phyloP scores from a whole-genome alignment of 2,888 invertebrate species.

The Gortyna flavago region DNA sequence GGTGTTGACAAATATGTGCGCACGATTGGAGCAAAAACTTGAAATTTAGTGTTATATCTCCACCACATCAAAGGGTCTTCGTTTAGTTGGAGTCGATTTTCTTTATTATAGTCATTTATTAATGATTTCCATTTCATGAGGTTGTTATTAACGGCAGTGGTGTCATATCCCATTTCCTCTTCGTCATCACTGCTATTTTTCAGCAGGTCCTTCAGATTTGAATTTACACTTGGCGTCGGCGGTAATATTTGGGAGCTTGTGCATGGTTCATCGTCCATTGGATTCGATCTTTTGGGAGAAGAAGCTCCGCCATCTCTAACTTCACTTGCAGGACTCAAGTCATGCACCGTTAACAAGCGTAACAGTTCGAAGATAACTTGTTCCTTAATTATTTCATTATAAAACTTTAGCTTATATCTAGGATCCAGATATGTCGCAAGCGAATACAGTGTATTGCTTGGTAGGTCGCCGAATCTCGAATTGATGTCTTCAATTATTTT shows the following conservation, averaged over 20 bases:
- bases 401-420: slow-evolving; percentile 27
- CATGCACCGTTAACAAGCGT: slow-evolving; percentile 9
- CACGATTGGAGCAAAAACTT: slow-evolving; percentile 30
- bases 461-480: slow-evolving; percentile 26
- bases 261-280: background rate
- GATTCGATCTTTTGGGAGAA: background rate
- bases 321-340: background rate
- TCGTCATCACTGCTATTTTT: slow-evolving; percentile 21
- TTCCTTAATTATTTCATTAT: slow-evolving; percentile 28
- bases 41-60: slow-evolving; percentile 25
- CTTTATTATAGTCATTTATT: slow-evolving; percentile 34
- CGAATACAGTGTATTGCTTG: slow-evolving; percentile 15
- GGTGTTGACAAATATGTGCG: slow-evolving; percentile 28
- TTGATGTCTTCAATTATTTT: slow-evolving; percentile 25
- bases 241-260: slow-evolving; percentile 3
- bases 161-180: slow-evolving; percentile 9
- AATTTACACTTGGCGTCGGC: slow-evolving; percentile 5
- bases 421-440: slow-evolving; percentile 31
- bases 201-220: slow-evolving; percentile 14
- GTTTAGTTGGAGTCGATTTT: slow-evolving; percentile 7
- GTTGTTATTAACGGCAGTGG: background rate
- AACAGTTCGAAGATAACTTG: slow-evolving; percentile 19
- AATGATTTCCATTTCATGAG: slow-evolving; percentile 26
- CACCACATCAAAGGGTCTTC: slow-evolving; percentile 39
- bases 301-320: background rate